These are phyloP conservation scores for Alethe diademata DNA, from an alignment of 2,113 vertebrate species.

Conservation along the genomic window DNA sequence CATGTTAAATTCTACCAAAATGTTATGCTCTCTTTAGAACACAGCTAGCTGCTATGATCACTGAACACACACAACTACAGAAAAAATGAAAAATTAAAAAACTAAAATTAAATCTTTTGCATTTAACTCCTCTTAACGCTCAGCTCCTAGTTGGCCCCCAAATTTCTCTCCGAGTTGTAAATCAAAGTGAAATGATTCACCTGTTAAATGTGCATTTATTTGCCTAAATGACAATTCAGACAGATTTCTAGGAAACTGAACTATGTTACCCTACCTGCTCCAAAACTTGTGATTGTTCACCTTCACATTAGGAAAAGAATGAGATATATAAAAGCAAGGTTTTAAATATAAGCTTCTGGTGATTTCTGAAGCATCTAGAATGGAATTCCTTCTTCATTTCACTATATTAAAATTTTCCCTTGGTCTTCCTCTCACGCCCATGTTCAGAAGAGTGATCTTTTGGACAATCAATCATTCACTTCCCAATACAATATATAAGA, in stretches of 20 bases:
- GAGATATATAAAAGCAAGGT: background rate
- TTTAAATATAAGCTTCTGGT: background rate
- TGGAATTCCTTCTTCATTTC: background rate
- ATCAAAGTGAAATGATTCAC: background rate
- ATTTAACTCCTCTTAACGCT: background rate
- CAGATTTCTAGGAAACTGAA: background rate
- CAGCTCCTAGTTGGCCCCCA: background rate
- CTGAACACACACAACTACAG: background rate
- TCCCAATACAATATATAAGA: background rate
- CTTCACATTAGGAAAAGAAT: background rate
- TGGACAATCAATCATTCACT: background rate
- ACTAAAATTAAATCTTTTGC: background rate
- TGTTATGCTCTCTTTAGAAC: background rate
- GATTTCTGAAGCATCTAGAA: background rate
- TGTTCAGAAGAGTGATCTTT: background rate
- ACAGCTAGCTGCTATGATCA: background rate
- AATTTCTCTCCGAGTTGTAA: background rate
- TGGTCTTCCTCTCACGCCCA: background rate
- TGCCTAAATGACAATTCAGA: background rate
- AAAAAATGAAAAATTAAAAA: background rate
- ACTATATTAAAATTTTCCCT: background rate
- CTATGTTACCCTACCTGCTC: background rate
- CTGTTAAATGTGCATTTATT: background rate
- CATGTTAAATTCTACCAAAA: background rate
- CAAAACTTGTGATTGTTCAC: background rate